Base-by-base conservation (phyloP, 2,797 vertebrate genomes). In the Percopsis omiscomaycus region DNA sequence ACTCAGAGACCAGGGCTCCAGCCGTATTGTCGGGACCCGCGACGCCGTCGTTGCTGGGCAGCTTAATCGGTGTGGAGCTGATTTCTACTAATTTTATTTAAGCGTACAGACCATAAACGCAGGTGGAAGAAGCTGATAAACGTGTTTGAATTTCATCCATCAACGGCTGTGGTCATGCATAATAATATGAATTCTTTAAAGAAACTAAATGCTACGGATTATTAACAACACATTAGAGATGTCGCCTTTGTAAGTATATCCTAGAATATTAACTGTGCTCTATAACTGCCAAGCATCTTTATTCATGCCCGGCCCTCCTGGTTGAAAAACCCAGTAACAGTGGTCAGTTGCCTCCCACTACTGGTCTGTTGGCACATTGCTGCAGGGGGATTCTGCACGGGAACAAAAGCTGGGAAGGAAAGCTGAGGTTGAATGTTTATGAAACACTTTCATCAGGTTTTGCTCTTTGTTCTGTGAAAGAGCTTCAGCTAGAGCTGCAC, bases 401-500 rank as follows among this genome's bases (percentile, higher is more conserved):
- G 3, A 53, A 42, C 8, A 0, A 52, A 66, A 15, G 3, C 32
- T 8, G 8, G 54, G 28, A 27, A 57, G 47, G 14, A 62, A 30
- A 27, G 5, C 4, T 61, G 28, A 44, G 57, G n/a, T 11, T 62
- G 16, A 66, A 63, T 45, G 12, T 12, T 59, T 51, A 1, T 29
- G 37, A 37, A 44, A 32, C 54, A 45, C 11, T 4, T 32, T 59
- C 28, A 9, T 22, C 5, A 13, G 9, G 44, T 47, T 46, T 28
- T 46, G 11, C 64, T 42, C 30, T 37, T 59, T 28, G 12, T 27
- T 64, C 2, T 30, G 3, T 54, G 2, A 61, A 27, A 15, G 44
- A 49, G 13, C 61, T 64, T 54, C 3, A 48, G 28, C 48, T 68
- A 59, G 1, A 75, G 56, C 37, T 6, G 27, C 51, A 2, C 9